Conservation (phyloP, 2,113 vertebrate species). For the Rutilus rutilus region DNA sequence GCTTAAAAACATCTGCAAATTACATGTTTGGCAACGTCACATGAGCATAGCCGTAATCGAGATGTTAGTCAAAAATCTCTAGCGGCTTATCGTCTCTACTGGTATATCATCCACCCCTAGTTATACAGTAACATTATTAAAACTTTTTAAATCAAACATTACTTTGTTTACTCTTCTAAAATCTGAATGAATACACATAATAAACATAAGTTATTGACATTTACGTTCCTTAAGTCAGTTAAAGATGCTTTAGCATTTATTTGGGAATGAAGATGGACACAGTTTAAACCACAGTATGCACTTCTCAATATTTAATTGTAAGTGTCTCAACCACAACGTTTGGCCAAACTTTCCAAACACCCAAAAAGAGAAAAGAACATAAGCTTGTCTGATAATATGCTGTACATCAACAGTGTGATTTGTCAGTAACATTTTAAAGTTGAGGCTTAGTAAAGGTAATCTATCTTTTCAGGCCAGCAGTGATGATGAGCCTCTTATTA, state of each 20-base stretch:
- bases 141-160: not conserved
- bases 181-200: not conserved
- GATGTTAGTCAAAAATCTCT: too few relatives aligned
- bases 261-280: not conserved
- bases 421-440: not conserved
- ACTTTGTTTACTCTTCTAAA: not conserved
- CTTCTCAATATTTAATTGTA: too few relatives aligned
- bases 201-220: not conserved
- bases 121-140: not conserved
- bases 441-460: not conserved
- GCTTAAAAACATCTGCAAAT: too few relatives aligned
- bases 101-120: not conserved
- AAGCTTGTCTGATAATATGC: not conserved
- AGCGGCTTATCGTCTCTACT: too few relatives aligned
- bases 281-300: not conserved
- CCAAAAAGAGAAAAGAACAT: not conserved
- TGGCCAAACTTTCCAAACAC: not conserved
- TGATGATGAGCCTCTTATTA: slow-evolving; percentile 56
- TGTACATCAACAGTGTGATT: not conserved
- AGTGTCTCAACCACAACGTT: too few relatives aligned
- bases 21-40: too few relatives aligned
- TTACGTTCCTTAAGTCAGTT: not conserved
- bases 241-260: not conserved
- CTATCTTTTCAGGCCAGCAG: slow-evolving; percentile 57
- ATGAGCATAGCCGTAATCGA: too few relatives aligned